A percentile compares a stretch with the other conserved stretches of the same genome.
Evolutionary conservation across 2,113 vertebrate genomes (phyloP).

Genomic region (Condylura cristata): DNA sequence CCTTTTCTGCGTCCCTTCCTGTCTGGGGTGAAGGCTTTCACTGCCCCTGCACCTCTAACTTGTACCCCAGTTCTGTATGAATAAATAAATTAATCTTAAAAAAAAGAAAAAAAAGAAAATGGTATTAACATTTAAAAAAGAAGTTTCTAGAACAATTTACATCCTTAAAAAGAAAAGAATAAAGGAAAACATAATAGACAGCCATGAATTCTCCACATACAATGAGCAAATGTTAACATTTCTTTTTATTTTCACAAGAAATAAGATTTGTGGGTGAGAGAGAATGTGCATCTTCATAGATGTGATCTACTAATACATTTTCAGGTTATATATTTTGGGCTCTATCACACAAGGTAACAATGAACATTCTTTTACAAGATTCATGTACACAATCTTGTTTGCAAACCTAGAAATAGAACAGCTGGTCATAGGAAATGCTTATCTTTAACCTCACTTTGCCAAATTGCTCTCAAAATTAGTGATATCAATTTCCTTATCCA

Average conservation of each 20-base stretch:
- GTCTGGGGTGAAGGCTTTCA: too few relatives aligned
- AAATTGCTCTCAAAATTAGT: not conserved
- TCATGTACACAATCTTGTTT: not conserved
- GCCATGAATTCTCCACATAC: not conserved
- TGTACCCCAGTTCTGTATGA: too few relatives aligned
- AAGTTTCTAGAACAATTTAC: not conserved
- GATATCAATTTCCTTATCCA: not conserved
- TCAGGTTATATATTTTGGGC: not conserved
- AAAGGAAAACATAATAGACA: not conserved
- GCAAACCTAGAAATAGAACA: not conserved
- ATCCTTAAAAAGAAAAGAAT: not conserved
- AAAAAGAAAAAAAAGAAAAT: too few relatives aligned
- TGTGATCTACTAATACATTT: not conserved
- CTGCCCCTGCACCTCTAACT: too few relatives aligned
- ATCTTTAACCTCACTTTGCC: not conserved
- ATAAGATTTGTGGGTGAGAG: not conserved
- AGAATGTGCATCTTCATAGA: not conserved
- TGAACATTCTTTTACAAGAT: not conserved
- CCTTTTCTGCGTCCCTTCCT: too few relatives aligned
- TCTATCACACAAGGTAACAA: not conserved
- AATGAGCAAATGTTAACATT: not conserved
- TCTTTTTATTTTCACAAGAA: not conserved
- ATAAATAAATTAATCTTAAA: too few relatives aligned
- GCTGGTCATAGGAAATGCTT: not conserved
- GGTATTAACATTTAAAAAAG: too few relatives aligned